Evolutionary conservation across 2,797 vertebrate species (phyloP).

Genomic region (Sebastes wilsoni): DNA sequence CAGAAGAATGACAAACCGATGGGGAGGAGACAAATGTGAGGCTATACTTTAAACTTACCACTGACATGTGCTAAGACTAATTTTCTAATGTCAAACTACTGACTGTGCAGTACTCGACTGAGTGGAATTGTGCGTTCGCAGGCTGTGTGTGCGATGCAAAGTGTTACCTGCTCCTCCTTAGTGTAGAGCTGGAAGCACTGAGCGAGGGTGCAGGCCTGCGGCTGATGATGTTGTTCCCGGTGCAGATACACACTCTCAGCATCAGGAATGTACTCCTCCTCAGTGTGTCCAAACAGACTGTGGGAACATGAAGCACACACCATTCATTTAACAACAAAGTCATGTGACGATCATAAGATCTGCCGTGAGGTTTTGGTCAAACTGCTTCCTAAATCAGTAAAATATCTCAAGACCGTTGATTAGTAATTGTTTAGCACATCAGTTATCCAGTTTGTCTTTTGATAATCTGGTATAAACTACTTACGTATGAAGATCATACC

Average conservation of each 20-base stretch:
- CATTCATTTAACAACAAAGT: neutral
- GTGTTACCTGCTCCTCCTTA: conserved; percentile 95
- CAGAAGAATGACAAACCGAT: conserved; percentile 30
- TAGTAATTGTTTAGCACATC: neutral
- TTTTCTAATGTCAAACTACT: conserved; percentile 13
- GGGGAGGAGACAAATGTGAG: conserved; percentile 15
- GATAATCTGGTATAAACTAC: neutral
- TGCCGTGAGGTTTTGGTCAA: neutral
- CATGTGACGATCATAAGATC: neutral
- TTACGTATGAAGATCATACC: neutral
- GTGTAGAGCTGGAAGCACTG: conserved; percentile 99
- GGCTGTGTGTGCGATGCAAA: neutral
- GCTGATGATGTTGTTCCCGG: conserved; percentile 94
- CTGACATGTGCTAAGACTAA: conserved; percentile 4
- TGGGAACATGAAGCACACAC: conserved; percentile 11
- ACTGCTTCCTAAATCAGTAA: neutral
- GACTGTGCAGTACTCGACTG: neutral
- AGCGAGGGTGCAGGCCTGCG: conserved; percentile 95
- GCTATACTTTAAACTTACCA: neutral
- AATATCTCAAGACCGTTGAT: neutral
- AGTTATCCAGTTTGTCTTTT: neutral
- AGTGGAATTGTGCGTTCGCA: neutral
- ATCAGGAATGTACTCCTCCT: conserved; percentile 97
- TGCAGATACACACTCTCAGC: conserved; percentile 96
- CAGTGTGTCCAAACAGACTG: conserved; percentile 94